Evolutionary conservation across 2,888 invertebrate genomes (phyloP).

Genomic region (Eudasyphora cyanicolor): DNA sequence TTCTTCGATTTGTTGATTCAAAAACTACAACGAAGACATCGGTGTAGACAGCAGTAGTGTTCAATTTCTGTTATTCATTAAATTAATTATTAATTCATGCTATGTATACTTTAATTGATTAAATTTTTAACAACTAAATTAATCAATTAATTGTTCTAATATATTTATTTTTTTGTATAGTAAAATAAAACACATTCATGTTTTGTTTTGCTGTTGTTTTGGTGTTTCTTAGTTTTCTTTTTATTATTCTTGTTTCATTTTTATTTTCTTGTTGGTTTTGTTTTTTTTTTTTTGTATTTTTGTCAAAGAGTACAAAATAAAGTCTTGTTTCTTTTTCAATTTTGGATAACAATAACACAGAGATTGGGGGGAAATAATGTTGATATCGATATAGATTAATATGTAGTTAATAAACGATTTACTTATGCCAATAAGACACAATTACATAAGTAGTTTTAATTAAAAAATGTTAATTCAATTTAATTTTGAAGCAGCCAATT

Average conservation of each 20-base stretch:
- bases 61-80: too few relatives aligned
- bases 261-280: slow-evolving; percentile 6
- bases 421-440: background rate
- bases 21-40: too few relatives aligned
- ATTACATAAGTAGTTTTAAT: background rate
- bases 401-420: too few relatives aligned
- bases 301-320: slow-evolving; percentile 64
- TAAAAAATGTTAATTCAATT: too few relatives aligned
- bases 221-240: slow-evolving; percentile 48
- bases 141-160: too few relatives aligned
- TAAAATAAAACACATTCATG: background rate
- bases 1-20: too few relatives aligned
- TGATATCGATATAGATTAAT: background rate
- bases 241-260: slow-evolving; percentile 31
- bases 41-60: too few relatives aligned
- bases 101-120: too few relatives aligned
- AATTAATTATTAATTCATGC: too few relatives aligned
- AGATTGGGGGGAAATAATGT: background rate
- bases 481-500: slow-evolving; percentile 26
- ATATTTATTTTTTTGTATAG: background rate
- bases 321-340: slow-evolving; percentile 54
- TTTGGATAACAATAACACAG: slow-evolving; percentile 55
- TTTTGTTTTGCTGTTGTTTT: slow-evolving; percentile 52
- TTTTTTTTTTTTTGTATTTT: slow-evolving; percentile 27
- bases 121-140: too few relatives aligned